Conservation (phyloP, 23 tunicate genomes). For the Phallusia fumigata region DNA sequence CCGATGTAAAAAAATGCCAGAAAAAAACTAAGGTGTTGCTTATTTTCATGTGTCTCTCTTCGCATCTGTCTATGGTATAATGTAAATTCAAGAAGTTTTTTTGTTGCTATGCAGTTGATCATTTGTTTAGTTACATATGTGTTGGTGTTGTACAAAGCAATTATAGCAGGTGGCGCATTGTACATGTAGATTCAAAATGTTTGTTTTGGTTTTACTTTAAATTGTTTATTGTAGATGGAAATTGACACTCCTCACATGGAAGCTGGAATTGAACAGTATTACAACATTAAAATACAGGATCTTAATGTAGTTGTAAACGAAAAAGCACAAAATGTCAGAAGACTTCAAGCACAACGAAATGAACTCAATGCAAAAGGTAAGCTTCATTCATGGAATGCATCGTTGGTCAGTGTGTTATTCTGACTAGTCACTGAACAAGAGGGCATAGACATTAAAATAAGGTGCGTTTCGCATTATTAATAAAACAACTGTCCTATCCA, state of each 20-base stretch:
- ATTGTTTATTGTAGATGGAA: conserved; percentile 35
- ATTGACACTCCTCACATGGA: conserved; percentile 71
- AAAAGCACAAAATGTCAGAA: conserved; percentile 84
- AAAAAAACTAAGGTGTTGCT: too few relatives aligned
- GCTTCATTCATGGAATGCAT: too few relatives aligned
- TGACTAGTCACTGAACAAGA: too few relatives aligned
- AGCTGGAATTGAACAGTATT: conserved; percentile 88
- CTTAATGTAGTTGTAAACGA: conserved; percentile 73
- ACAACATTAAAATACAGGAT: conserved; percentile 80
- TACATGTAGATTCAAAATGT: too few relatives aligned
- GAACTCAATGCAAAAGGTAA: conserved; percentile 75
- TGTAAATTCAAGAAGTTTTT: not conserved
- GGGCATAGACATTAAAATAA: too few relatives aligned
- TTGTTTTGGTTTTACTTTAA: too few relatives aligned
- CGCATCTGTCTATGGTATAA: not conserved
- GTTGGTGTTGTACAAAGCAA: not conserved
- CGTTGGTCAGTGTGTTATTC: too few relatives aligned
- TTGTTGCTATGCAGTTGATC: too few relatives aligned
- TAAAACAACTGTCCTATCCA: not conserved
- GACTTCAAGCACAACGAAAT: conserved; percentile 96
- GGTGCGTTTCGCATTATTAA: too few relatives aligned
- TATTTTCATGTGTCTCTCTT: too few relatives aligned
- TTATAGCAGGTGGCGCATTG: too few relatives aligned
- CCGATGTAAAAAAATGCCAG: too few relatives aligned
- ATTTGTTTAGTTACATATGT: not conserved